These are phyloP conservation scores for Chrysolina americana DNA, from an alignment of 2,888 invertebrate species.

Conservation along the genomic window DNA sequence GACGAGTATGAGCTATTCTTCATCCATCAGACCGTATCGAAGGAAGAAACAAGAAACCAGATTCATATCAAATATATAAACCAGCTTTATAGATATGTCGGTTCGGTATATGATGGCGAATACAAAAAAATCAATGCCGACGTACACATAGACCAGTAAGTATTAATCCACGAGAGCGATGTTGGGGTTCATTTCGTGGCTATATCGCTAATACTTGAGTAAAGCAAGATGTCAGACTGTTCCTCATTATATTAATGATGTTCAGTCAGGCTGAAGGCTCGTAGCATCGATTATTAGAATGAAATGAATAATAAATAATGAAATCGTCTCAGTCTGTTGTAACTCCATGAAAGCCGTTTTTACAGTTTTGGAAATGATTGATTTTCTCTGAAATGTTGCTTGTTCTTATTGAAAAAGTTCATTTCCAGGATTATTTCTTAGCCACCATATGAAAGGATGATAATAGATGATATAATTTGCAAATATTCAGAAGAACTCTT, in stretches of 20 bases:
- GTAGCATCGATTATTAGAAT: slow-evolving; percentile 24
- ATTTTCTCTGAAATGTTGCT: neutral
- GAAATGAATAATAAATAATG: slow-evolving; percentile 6
- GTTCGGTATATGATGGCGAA: slow-evolving; percentile 77
- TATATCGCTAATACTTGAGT: neutral
- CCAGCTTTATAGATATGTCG: slow-evolving; percentile 78
- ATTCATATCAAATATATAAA: slow-evolving; percentile 79
- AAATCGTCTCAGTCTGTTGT: neutral
- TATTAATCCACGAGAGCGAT: slow-evolving; percentile 47
- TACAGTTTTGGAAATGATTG: neutral
- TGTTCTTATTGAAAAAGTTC: too few relatives aligned
- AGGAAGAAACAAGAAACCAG: slow-evolving; percentile 76
- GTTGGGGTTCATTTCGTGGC: too few relatives aligned
- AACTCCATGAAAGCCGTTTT: neutral
- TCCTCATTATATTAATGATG: neutral
- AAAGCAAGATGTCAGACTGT: neutral
- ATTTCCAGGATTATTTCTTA: too few relatives aligned
- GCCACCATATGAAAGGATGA: too few relatives aligned
- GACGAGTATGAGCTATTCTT: slow-evolving; percentile 79
- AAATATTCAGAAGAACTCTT: too few relatives aligned
- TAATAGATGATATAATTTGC: too few relatives aligned
- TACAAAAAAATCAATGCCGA: slow-evolving; percentile 79
- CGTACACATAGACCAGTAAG: slow-evolving; percentile 85
- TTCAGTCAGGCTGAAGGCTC: neutral
- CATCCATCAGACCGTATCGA: slow-evolving; percentile 75